Percentiles rank a stretch among this genome's conserved stretches.
phyloP scores from a whole-genome alignment of 2,797 vertebrate species.

The Adrianichthys oophorus region DNA sequence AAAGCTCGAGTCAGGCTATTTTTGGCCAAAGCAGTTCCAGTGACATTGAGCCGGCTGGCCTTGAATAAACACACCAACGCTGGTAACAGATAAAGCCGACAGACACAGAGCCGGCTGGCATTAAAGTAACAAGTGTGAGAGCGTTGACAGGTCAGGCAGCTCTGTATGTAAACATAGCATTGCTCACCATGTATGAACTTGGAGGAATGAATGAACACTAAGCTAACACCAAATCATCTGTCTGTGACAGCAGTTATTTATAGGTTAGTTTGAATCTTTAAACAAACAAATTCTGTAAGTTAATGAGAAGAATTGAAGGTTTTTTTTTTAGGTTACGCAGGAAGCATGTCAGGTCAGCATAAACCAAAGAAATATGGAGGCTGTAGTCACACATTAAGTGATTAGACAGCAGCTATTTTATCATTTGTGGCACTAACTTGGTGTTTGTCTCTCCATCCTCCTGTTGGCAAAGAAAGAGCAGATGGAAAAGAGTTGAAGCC shows the following conservation, averaged over 20 bases:
- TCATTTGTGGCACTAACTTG: constrained; percentile 87
- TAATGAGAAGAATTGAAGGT: constrained; percentile 28
- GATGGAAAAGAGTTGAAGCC: constrained; percentile 55
- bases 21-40: constrained; percentile 32
- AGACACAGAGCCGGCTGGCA: constrained; percentile 34
- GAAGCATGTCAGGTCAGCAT: constrained; percentile 58
- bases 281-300: constrained; percentile 26
- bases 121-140: constrained; percentile 1
- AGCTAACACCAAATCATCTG: constrained; percentile 7
- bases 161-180: constrained; percentile 19
- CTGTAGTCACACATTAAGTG: constrained; percentile 54
- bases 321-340: constrained; percentile 42
- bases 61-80: constrained; percentile 42
- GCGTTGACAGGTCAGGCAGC: constrained; percentile 20
- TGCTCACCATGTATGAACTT: constrained; percentile 9
- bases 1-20: constrained; percentile 39
- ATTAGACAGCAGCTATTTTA: constrained; percentile 39
- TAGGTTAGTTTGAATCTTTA: constrained; percentile 23
- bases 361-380: constrained; percentile 45
- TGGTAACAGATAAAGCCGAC: constrained; percentile 42
- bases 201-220: constrained; percentile 20
- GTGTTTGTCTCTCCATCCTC: constrained; percentile 73
- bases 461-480: constrained; percentile 76
- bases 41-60: constrained; percentile 38
- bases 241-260: constrained; percentile 30